Conservation (phyloP, 2,888 invertebrate genomes). For the Drosophila sordidapex region DNA sequence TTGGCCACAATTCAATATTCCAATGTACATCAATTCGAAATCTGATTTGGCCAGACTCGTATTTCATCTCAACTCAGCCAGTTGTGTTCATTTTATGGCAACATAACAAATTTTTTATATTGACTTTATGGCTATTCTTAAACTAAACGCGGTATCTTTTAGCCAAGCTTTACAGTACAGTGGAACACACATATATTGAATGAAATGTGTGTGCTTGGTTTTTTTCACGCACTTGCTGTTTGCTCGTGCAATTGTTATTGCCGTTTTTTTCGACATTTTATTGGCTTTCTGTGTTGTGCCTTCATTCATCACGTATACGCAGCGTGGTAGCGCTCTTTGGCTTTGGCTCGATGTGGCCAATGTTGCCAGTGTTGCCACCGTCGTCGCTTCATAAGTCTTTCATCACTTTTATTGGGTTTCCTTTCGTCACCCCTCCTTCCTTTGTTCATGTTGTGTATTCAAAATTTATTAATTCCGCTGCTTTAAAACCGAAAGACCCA, state of each 20-base stretch:
- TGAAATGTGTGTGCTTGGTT: constrained; percentile 31
- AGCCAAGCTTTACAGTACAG: not conserved
- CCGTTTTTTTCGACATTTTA: constrained; percentile 57
- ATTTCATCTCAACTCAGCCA: not conserved
- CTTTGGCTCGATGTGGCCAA: constrained; percentile 24
- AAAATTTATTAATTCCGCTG: constrained; percentile 70
- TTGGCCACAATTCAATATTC: not conserved
- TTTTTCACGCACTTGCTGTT: constrained; percentile 31
- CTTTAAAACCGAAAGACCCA: constrained; percentile 67
- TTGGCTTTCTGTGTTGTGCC: constrained; percentile 56
- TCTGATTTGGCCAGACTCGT: not conserved
- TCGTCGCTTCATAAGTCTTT: constrained; percentile 65
- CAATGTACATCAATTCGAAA: not conserved
- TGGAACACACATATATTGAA: constrained; percentile 5
- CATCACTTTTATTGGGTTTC: constrained; percentile 75
- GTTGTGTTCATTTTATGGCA: too few relatives aligned
- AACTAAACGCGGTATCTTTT: not conserved
- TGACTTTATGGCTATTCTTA: too few relatives aligned
- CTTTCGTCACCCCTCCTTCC: not conserved
- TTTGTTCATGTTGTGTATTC: constrained; percentile 48
- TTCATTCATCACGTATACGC: constrained; percentile 69
- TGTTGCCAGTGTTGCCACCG: constrained; percentile 36
- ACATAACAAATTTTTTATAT: too few relatives aligned
- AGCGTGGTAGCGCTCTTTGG: constrained; percentile 33
- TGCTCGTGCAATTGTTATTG: constrained; percentile 59